Base-by-base conservation (phyloP, 2,888 invertebrate species). In the Rotaria macrura region DNA sequence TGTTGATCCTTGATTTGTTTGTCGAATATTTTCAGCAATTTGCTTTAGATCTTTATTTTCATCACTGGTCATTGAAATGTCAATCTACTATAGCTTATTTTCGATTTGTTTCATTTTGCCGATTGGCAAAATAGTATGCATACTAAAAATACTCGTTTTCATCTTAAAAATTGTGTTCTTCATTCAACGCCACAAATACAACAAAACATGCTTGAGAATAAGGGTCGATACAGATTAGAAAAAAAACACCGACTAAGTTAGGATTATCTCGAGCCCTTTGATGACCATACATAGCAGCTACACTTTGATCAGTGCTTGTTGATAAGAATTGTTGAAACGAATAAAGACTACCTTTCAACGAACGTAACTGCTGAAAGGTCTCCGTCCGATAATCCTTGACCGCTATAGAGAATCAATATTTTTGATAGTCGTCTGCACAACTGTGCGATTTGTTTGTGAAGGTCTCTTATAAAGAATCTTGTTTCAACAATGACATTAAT, bases 131-230 rank as follows among this genome's bases (percentile, higher is more conserved):
- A 65, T 34, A 4, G 65, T 34, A 29, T 65, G 34, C 34, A 34
- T 65, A 65, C 2, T 20, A 34, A 65, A 65, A 65, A 34, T 2
- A 17, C 34, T 65, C 65, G 3, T 65, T 20, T 65, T 65, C 65
- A 2, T 20, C 20, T 2, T 29, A 20, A 17, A 14, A 34, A 65
- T 34, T 29, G 34, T 17, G 17, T 14, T 29, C 57, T 14, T n/a
- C 12, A 14, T 29, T 10, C n/a, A 57, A 57, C 14, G n/a, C 9
- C 3, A 29, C 57, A 3, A 57, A 29, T 12, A 9, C n/a, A n/a
- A n/a, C 6, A 57, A 1, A 1, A 14, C 29, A 29, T 29, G 4
- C 14, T 1, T 14, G 1, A 0, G 14, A 2, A 10, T 12, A 1
- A 12, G 57, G 57, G 29, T 57, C 57, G 0, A 57, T 12, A 25